Conservation (phyloP, 2,113 vertebrate species). For the Solenodon paradoxus region DNA sequence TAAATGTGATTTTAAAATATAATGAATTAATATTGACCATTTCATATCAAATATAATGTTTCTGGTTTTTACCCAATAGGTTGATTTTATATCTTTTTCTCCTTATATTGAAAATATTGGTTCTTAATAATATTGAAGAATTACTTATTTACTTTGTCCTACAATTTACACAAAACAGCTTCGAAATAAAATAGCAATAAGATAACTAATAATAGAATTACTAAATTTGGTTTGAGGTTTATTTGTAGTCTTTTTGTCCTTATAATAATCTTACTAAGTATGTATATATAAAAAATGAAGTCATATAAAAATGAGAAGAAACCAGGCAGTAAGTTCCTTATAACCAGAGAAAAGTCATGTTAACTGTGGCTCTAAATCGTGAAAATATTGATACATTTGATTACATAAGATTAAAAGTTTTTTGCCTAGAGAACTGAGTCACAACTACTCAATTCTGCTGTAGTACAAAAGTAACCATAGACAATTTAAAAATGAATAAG, state of each 20-base stretch:
- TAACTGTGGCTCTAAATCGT: neutral
- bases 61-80: neutral
- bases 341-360: neutral
- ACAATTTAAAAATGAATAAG: neutral
- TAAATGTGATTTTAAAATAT: neutral
- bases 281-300: neutral
- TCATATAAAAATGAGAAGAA: neutral
- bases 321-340: neutral
- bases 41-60: neutral
- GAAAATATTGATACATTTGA: constrained; percentile 29
- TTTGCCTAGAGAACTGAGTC: neutral
- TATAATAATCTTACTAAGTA: neutral
- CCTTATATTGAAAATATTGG: neutral
- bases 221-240: neutral
- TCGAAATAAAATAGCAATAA: constrained; percentile 10
- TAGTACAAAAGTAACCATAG: neutral
- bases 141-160: constrained; percentile 19
- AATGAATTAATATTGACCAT: neutral
- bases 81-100: constrained; percentile 9
- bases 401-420: constrained; percentile 13
- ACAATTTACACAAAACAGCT: neutral
- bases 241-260: neutral
- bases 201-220: neutral
- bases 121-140: neutral
- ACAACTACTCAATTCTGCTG: neutral